phyloP scores from a whole-genome alignment of 2,113 vertebrate genomes.

The Grallaria varia region DNA sequence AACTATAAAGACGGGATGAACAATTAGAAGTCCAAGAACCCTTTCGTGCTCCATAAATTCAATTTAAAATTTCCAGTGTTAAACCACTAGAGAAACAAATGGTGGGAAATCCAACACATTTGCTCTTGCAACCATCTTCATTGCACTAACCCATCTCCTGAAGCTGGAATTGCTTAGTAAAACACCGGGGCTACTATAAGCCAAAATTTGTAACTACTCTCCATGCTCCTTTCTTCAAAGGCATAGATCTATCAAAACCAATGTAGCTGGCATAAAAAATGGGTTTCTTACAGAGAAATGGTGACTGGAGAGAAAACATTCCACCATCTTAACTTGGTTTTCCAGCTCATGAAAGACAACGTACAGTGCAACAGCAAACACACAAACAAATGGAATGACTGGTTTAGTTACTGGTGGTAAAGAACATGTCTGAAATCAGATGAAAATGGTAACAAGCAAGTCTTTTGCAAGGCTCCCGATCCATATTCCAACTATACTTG shows the following conservation, averaged over 20 bases:
- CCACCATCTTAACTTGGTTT: neutral
- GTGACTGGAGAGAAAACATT: neutral
- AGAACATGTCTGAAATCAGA: neutral
- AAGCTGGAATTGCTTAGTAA: neutral
- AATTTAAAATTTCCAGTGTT: neutral
- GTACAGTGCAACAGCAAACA: neutral
- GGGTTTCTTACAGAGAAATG: neutral
- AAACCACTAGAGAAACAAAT: neutral
- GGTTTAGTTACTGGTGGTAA: neutral
- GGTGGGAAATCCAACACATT: neutral
- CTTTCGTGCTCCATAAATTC: neutral
- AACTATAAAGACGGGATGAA: neutral
- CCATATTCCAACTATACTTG: neutral
- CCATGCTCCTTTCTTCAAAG: neutral
- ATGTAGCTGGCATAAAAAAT: neutral
- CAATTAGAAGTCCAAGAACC: neutral
- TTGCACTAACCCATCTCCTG: neutral
- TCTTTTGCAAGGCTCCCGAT: neutral
- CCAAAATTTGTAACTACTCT: neutral
- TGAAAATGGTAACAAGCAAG: neutral
- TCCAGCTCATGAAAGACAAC: neutral
- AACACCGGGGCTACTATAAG: neutral
- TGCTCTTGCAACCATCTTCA: neutral
- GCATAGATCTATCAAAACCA: neutral
- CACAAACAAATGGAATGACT: neutral